Percentiles rank a stretch among this genome's conserved stretches.
Conservation (phyloP, 2,797 vertebrate genomes). For the Enteromius anoplus region DNA sequence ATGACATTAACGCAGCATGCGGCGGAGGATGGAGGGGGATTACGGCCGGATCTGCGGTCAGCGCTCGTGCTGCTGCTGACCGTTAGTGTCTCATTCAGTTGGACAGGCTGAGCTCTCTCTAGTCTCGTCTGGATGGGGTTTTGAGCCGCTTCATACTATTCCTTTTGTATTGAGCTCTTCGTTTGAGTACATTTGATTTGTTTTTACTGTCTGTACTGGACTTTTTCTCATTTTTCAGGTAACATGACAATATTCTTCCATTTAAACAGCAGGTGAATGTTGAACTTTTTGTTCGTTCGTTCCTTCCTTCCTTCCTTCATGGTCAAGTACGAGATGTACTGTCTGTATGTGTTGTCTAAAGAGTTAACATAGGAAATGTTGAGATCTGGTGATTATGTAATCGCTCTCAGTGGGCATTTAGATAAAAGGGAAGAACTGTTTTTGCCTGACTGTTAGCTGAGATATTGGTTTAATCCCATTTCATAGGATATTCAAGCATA, state of each 20-base stretch:
- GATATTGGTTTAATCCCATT: not conserved
- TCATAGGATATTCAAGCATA: not conserved
- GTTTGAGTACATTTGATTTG: not conserved
- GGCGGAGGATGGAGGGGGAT: conserved; percentile 20
- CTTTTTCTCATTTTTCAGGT: conserved; percentile 16
- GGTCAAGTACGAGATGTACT: not conserved
- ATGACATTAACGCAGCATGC: conserved; percentile 34
- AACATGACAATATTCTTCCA: not conserved
- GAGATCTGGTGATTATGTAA: conserved; percentile 2
- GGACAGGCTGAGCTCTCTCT: conserved; percentile 10
- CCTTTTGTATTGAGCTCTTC: not conserved
- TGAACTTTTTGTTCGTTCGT: not conserved
- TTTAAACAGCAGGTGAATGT: not conserved
- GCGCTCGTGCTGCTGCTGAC: conserved; percentile 29
- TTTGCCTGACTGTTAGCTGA: not conserved
- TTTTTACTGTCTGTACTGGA: not conserved
- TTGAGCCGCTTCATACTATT: not conserved
- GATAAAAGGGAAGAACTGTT: not conserved
- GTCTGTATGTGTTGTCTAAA: not conserved
- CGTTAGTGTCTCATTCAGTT: conserved; percentile 12
- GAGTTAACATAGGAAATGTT: not conserved
- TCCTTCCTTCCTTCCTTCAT: not conserved
- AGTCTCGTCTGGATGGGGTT: conserved; percentile 15
- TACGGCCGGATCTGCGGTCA: conserved; percentile 18
- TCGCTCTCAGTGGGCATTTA: not conserved